Evolutionary conservation across 2,113 vertebrate genomes (phyloP).

Genomic region (Ranitomeya variabilis): DNA sequence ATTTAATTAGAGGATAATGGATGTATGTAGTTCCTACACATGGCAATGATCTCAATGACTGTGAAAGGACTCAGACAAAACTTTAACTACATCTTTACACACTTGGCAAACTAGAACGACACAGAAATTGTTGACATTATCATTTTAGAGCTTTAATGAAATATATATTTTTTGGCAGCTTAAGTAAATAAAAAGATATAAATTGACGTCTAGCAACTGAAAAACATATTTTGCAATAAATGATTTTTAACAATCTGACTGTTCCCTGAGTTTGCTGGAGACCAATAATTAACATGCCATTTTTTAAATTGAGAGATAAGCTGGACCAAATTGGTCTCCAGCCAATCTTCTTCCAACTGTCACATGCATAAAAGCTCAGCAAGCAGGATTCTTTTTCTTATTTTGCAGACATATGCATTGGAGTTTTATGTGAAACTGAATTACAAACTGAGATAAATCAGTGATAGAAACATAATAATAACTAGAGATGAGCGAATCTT

Average conservation of each 20-base stretch:
- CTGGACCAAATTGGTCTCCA: too few relatives aligned
- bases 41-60: conserved; percentile 37
- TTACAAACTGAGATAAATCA: too few relatives aligned
- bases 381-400: too few relatives aligned
- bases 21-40: background rate
- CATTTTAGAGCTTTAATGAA: background rate
- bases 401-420: too few relatives aligned
- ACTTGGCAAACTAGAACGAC: background rate
- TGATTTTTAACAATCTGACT: background rate
- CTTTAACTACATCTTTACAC: background rate
- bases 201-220: background rate
- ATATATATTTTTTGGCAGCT: background rate
- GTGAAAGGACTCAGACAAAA: conserved; percentile 12
- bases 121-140: background rate
- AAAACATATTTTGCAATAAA: background rate
- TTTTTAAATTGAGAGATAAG: too few relatives aligned
- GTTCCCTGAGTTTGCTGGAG: too few relatives aligned
- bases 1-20: conserved; percentile 12
- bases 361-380: too few relatives aligned
- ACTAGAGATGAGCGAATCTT: too few relatives aligned
- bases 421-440: too few relatives aligned
- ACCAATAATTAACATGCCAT: too few relatives aligned
- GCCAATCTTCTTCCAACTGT: too few relatives aligned
- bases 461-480: too few relatives aligned
- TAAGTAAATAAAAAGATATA: background rate